Conservation (phyloP, 2,113 vertebrate genomes). For the Microtus montanus region DNA sequence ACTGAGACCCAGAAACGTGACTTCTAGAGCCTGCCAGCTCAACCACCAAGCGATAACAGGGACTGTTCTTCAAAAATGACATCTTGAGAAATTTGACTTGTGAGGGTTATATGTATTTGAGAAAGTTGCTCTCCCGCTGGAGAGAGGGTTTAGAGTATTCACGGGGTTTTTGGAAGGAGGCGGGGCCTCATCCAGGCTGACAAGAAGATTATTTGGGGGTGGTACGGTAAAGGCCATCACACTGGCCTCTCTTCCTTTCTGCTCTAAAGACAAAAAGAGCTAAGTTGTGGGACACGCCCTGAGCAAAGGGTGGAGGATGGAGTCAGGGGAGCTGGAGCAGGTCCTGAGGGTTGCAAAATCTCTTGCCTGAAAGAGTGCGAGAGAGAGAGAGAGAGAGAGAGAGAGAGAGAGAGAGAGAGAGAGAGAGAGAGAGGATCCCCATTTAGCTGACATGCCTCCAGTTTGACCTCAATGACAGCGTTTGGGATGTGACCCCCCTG, state of each 20-base stretch:
- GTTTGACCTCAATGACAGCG: background rate
- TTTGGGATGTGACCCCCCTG: background rate
- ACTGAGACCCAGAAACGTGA: background rate
- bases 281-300: background rate
- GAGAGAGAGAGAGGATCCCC: background rate
- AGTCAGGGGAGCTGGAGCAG: background rate
- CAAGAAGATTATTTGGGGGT: background rate
- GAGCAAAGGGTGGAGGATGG: background rate
- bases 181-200: background rate
- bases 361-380: background rate
- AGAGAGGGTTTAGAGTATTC: background rate
- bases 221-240: background rate
- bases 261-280: conserved; percentile 7
- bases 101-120: background rate
- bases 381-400: background rate
- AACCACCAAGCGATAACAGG: background rate
- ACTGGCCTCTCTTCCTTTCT: background rate
- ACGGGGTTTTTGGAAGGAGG: background rate
- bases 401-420: background rate
- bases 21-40: background rate
- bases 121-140: background rate
- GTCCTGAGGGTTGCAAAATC: background rate
- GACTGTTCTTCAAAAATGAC: background rate
- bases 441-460: background rate
- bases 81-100: conserved; percentile 9